Evolutionary conservation across 2,888 invertebrate genomes (phyloP).

Genomic region (Margaritifera margaritifera): DNA sequence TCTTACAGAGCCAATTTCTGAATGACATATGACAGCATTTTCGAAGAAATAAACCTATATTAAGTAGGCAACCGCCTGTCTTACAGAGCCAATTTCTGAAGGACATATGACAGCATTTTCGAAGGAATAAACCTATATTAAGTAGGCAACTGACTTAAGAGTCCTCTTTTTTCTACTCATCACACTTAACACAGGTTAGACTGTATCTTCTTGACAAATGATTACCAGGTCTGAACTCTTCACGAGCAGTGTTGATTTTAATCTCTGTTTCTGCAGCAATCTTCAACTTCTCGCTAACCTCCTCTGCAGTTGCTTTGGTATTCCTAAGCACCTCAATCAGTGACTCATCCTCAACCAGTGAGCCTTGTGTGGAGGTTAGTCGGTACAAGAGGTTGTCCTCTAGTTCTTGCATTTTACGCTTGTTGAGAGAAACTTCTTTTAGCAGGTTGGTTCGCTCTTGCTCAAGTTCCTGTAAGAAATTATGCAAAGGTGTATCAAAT

Average conservation of each 20-base stretch:
- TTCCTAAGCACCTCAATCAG: conserved; percentile 79
- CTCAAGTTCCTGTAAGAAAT: conserved; percentile 82
- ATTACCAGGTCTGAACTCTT: conserved; percentile 88
- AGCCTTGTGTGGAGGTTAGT: conserved; percentile 94
- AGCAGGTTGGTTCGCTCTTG: conserved; percentile 93
- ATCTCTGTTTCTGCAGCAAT: conserved; percentile 94
- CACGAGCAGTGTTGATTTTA: conserved; percentile 93
- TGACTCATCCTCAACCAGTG: conserved; percentile 95
- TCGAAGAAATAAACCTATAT: too few relatives aligned
- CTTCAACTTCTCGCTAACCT: conserved; percentile 93
- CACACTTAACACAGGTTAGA: too few relatives aligned
- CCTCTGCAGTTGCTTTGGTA: conserved; percentile 80
- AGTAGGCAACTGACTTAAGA: too few relatives aligned
- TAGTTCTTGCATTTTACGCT: conserved; percentile 94
- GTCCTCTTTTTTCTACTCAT: too few relatives aligned
- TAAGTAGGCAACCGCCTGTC: too few relatives aligned
- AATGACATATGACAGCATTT: too few relatives aligned
- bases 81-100: too few relatives aligned
- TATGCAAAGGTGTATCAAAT: not conserved
- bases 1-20: too few relatives aligned
- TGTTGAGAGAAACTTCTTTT: conserved; percentile 97
- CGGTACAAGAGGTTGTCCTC: conserved; percentile 93
- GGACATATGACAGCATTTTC: too few relatives aligned
- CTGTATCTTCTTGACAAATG: not conserved
- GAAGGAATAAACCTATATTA: too few relatives aligned